Evolutionary conservation across 2,888 invertebrate genomes (phyloP).

Genomic region (Himalopsyche anomala): DNA sequence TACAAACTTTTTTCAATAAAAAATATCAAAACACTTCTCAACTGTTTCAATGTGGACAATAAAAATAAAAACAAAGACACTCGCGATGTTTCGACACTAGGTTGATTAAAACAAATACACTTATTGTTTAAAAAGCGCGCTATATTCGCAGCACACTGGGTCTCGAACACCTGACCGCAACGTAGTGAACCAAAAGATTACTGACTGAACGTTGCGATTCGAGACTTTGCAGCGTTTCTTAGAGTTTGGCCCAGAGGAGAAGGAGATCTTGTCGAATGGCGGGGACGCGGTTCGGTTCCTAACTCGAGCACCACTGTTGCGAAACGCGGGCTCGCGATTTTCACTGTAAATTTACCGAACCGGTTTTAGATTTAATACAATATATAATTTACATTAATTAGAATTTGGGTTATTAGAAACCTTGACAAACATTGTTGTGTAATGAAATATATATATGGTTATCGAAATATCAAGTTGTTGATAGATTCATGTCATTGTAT

Average conservation of each 20-base stretch:
- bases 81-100: background rate
- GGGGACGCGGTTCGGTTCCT: conserved; percentile 24
- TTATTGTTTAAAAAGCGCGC: background rate
- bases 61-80: background rate
- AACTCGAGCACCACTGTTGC: background rate
- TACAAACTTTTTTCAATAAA: background rate
- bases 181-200: background rate
- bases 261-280: conserved; percentile 8
- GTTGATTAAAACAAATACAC: background rate
- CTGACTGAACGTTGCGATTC: background rate
- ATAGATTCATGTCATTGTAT: background rate
- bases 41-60: background rate
- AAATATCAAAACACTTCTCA: background rate
- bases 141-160: background rate
- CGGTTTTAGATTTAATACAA: background rate
- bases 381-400: background rate
- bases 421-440: no score
- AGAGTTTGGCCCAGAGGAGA: conserved; percentile 22
- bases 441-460: no score
- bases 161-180: background rate
- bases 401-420: no score
- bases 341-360: no score
- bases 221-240: background rate
- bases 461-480: no score
- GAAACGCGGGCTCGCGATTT: background rate